These are phyloP conservation scores for Oryctes rhinoceros DNA, from an alignment of 1,140 invertebrate species.

Conservation along the genomic window DNA sequence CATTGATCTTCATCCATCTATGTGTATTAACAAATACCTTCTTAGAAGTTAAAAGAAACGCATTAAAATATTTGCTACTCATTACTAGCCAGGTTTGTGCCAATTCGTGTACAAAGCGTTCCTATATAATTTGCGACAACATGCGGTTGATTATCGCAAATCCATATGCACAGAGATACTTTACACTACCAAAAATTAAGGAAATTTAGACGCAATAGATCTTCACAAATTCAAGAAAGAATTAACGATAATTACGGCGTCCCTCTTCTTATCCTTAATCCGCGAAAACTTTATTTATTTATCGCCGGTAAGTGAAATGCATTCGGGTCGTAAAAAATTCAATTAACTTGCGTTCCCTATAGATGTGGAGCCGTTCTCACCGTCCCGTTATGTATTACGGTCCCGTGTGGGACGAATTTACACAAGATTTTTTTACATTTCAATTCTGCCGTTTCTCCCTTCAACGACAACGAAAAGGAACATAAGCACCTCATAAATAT, in stretches of 20 bases:
- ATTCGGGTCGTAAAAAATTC: slow-evolving; percentile 34
- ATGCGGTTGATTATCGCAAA: too few species aligned
- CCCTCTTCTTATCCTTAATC: neutral
- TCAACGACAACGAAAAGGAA: slow-evolving; percentile 19
- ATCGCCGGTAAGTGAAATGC: slow-evolving; percentile 23
- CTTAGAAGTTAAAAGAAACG: too few species aligned
- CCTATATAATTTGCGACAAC: too few species aligned
- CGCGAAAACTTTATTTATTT: slow-evolving; percentile 19
- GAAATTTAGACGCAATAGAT: too few species aligned
- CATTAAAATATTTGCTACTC: too few species aligned
- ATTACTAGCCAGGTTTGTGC: too few species aligned
- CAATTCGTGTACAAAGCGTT: too few species aligned
- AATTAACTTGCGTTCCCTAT: slow-evolving; percentile 28
- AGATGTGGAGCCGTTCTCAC: slow-evolving; percentile 3
- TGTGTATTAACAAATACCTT: too few species aligned
- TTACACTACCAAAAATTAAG: too few species aligned
- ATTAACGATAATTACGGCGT: neutral
- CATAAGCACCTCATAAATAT: slow-evolving; percentile 19
- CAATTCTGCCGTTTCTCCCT: slow-evolving; percentile 15
- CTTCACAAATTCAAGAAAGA: neutral
- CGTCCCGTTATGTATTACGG: slow-evolving; percentile 23
- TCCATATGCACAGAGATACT: too few species aligned
- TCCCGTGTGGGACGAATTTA: slow-evolving; percentile 25
- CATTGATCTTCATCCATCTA: too few species aligned
- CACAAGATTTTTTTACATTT: slow-evolving; percentile 34